Conservation (phyloP, 2,888 invertebrate species). For the Podabrus alpinus region DNA sequence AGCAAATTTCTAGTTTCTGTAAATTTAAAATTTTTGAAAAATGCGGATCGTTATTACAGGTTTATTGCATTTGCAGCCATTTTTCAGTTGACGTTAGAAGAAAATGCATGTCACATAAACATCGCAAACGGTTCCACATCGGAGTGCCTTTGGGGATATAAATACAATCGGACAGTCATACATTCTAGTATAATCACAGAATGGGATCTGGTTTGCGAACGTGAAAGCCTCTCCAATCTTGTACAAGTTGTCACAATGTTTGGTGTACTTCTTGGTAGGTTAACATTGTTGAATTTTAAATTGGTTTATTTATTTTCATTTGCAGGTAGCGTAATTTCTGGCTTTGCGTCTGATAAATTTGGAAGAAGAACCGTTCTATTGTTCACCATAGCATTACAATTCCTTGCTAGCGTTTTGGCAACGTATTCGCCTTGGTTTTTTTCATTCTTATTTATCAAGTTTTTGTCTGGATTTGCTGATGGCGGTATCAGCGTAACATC, state of each 20-base stretch:
- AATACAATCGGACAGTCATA: conserved; percentile 64
- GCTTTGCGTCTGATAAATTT: conserved; percentile 63
- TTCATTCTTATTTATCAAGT: conserved; percentile 60
- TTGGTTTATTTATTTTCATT: neutral
- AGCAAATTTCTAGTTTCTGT: no score
- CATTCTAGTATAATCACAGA: conserved; percentile 67
- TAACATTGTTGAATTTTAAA: neutral
- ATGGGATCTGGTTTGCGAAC: conserved; percentile 67
- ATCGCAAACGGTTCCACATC: conserved; percentile 1
- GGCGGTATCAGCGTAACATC: conserved; percentile 68
- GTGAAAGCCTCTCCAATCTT: conserved; percentile 61
- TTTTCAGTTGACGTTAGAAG: neutral
- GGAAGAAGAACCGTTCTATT: conserved; percentile 65
- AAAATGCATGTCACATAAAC: neutral
- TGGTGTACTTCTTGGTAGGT: conserved; percentile 62
- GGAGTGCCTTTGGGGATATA: conserved; percentile 48
- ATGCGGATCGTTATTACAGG: neutral
- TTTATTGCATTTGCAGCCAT: neutral
- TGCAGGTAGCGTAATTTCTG: conserved; percentile 62
- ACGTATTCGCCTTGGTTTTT: conserved; percentile 60
- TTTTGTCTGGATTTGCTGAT: conserved; percentile 62
- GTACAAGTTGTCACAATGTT: conserved; percentile 67
- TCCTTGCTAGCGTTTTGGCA: conserved; percentile 58
- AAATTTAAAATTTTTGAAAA: neutral
- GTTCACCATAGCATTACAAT: conserved; percentile 60